Base-by-base conservation (phyloP, 1,140 invertebrate species). In the Anastrepha ludens region DNA sequence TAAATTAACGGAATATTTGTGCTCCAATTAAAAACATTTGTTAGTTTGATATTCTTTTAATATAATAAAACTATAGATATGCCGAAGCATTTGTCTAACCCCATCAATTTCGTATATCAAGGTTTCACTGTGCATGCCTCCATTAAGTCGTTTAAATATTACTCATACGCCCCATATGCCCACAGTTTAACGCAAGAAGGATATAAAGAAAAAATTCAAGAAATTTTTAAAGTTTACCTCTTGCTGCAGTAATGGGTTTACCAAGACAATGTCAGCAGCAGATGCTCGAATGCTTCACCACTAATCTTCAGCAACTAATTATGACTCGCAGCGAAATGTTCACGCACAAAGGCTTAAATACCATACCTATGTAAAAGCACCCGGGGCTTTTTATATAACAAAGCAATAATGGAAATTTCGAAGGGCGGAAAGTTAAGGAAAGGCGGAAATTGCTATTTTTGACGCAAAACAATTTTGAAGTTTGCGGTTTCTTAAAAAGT, bases 331-430 rank as follows among this genome's bases (percentile, higher is more conserved):
- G 67, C 67, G 67, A 74, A 44, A 11, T 74, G 6, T 74, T 2
- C 74, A 55, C n/a, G n/a, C 50, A 81, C 74, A 81, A 81, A 81
- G 74, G 74, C 47, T 50, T 29, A 55, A 55, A 55, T 81, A 29
- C 17, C 17, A 55, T 55, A n/a, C n/a, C n/a, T n/a, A 11, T 55
- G 47, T 15, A 15, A 20, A 29, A 67, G 60, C 11, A 64, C 11
- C 60, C 29, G 29, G 29, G 29, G 29, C 29, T 29, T 29, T 29
- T 29, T 29, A 29, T 29, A 29, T 29, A 29, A 29, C 29, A 29
- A 29, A 0, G 29, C 29, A 29, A 29, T 29, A 29, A 29, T 29
- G 29, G 29, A 29, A 29, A 29, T 29, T 29, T 29, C 29, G 29
- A 29, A 29, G 29, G 29, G 29, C 29, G 29, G 20, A 67, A 67